Evolutionary conservation across 2,113 vertebrate species (phyloP).

Genomic region (cattle (Bos taurus)): DNA sequence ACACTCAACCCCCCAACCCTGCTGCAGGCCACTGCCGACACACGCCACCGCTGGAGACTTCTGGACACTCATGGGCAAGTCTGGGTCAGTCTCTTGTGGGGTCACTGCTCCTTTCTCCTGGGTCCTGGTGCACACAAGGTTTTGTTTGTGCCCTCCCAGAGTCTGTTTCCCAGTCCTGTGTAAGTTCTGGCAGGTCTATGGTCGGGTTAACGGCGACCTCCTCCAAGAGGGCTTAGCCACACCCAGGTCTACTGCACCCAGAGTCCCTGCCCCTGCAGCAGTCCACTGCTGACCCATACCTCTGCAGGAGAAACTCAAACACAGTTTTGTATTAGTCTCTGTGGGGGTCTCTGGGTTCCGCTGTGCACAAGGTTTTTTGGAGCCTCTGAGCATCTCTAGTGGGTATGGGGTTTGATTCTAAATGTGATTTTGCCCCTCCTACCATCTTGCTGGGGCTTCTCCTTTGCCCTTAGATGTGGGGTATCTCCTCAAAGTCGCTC

Average conservation of each 20-base stretch:
- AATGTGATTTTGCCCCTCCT: neutral
- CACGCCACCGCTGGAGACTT: rapidly evolving
- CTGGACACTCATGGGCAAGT: neutral
- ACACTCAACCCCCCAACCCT: neutral
- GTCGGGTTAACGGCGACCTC: rapidly evolving
- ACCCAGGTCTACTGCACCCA: neutral
- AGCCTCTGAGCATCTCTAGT: neutral
- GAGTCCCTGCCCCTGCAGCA: neutral
- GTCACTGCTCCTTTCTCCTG: neutral
- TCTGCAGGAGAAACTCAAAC: neutral
- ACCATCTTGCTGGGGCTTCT: neutral
- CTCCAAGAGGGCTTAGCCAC: neutral
- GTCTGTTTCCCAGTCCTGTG: neutral
- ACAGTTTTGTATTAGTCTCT: neutral
- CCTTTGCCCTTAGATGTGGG: neutral
- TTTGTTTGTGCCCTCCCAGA: neutral
- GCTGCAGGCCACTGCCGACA: neutral
- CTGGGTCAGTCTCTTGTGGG: neutral
- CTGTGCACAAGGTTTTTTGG: neutral
- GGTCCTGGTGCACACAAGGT: neutral
- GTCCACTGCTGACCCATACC: neutral
- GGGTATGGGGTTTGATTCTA: neutral
- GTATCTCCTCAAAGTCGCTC: neutral
- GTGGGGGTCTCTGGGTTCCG: neutral
- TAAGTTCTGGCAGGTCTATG: neutral